These are phyloP conservation scores for Oreamnos americanus DNA, from an alignment of 2,113 vertebrate genomes.

Conservation along the genomic window DNA sequence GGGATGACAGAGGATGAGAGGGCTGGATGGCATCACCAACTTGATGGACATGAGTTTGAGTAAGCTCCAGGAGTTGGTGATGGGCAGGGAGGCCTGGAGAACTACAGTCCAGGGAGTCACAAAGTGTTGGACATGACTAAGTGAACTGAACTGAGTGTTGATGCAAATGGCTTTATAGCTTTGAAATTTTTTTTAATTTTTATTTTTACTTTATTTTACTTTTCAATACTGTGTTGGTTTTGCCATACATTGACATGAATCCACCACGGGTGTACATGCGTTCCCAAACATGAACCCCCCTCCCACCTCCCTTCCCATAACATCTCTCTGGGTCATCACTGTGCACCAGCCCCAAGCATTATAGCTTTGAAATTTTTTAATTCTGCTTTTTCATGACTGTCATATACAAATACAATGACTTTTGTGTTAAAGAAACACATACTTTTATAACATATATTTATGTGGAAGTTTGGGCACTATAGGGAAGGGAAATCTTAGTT, in stretches of 20 bases:
- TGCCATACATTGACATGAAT: no score
- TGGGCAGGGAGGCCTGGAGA: background rate
- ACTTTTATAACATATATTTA: background rate
- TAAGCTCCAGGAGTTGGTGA: background rate
- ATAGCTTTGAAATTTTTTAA: background rate
- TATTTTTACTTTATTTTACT: no score
- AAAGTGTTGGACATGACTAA: background rate
- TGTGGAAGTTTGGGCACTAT: background rate
- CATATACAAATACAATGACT: background rate
- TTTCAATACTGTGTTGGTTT: no score
- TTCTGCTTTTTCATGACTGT: background rate
- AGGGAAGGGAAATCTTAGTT: background rate
- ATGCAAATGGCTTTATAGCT: background rate
- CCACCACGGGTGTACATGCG: no score
- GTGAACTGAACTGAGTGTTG: background rate
- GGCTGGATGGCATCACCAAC: background rate
- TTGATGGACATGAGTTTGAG: background rate
- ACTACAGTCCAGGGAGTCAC: background rate
- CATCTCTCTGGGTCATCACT: no score
- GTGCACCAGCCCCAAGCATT: no score
- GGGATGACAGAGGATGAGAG: background rate
- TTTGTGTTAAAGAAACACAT: background rate
- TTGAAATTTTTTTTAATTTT: background rate
- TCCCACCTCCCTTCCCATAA: no score
- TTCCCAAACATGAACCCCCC: no score